These are phyloP conservation scores for Eudasyphora cyanicolor DNA, from an alignment of 2,888 invertebrate genomes.

Conservation along the genomic window DNA sequence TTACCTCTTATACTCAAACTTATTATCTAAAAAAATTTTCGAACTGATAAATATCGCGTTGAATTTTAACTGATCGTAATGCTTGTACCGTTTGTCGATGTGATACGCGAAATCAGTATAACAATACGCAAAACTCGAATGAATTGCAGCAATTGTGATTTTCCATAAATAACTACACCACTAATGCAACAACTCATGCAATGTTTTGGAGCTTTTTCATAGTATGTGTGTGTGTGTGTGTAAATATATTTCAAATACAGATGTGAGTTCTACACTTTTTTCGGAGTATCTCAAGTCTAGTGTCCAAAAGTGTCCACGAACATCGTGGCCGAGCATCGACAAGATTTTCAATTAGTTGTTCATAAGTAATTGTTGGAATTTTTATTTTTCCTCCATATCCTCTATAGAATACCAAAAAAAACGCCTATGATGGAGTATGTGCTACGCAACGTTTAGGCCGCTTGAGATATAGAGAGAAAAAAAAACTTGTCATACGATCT, in stretches of 20 bases:
- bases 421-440: background rate
- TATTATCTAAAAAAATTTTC: too few species aligned
- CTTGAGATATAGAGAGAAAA: background rate
- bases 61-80: too few species aligned
- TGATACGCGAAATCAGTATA: too few species aligned
- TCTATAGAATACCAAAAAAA: background rate
- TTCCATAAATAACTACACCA: slow-evolving; percentile 28
- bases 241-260: too few species aligned
- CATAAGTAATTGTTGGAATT: slow-evolving; percentile 29
- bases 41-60: too few species aligned
- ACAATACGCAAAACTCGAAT: too few species aligned
- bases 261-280: background rate
- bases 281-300: background rate
- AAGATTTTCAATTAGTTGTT: slow-evolving; percentile 39
- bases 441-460: too few species aligned
- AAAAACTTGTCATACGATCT: slow-evolving; percentile 26
- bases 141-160: too few species aligned
- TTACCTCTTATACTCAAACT: too few species aligned
- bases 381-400: background rate
- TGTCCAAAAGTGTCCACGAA: background rate
- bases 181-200: background rate
- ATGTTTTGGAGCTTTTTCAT: background rate
- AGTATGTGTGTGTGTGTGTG: too few species aligned
- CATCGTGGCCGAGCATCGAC: background rate
- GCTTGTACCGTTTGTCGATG: too few species aligned